Conservation (phyloP, 2,888 invertebrate species). For the Zele albiditarsus region DNA sequence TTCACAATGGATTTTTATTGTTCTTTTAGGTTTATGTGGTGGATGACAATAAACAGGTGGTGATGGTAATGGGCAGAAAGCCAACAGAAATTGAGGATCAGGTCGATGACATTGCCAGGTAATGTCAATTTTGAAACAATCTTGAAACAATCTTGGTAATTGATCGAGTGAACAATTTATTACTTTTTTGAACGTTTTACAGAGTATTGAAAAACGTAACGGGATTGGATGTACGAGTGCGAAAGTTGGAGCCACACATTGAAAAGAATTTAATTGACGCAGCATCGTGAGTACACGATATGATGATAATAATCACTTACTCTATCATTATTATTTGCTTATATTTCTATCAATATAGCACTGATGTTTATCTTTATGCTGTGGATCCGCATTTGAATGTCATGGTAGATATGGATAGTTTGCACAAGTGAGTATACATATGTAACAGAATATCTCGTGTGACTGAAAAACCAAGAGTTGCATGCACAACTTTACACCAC, state of each 20-base stretch:
- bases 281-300: slow-evolving; percentile 76
- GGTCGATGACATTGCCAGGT: slow-evolving; percentile 81
- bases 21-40: slow-evolving; percentile 82
- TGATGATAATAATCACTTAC: slow-evolving; percentile 23
- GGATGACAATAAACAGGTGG: slow-evolving; percentile 86
- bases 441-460: not conserved
- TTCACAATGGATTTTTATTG: slow-evolving; percentile 3
- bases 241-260: slow-evolving; percentile 84
- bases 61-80: slow-evolving; percentile 84
- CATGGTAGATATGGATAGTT: slow-evolving; percentile 85
- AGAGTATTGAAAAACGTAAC: slow-evolving; percentile 82
- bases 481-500: no score
- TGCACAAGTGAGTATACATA: slow-evolving; percentile 80
- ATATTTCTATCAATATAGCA: slow-evolving; percentile 75
- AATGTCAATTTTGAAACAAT: slow-evolving; percentile 58
- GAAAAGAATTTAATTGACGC: slow-evolving; percentile 80
- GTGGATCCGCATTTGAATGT: slow-evolving; percentile 87
- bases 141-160: not conserved
- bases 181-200: slow-evolving; percentile 29
- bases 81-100: slow-evolving; percentile 84
- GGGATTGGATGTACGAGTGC: slow-evolving; percentile 84
- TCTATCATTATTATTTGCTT: slow-evolving; percentile 9
- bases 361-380: slow-evolving; percentile 89
- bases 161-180: not conserved
- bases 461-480: no score